Percentiles rank a stretch among this genome's conserved stretches.
phyloP scores from a whole-genome alignment of 2,113 vertebrate genomes.

The Phodopus roborovskii region DNA sequence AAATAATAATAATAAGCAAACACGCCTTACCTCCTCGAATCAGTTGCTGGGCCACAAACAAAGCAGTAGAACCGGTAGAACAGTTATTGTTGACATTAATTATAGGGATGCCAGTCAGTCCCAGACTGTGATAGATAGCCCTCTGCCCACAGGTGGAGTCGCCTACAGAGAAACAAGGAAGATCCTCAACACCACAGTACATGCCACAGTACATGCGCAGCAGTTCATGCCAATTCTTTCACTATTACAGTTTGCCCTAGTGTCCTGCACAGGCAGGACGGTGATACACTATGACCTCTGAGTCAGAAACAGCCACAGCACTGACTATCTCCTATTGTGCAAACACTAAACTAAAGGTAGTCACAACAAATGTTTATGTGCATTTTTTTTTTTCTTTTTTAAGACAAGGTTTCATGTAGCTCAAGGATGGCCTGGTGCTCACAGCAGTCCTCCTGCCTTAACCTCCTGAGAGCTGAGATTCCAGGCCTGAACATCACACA shows the following conservation, averaged over 20 bases:
- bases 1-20: neutral
- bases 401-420: neutral
- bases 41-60: constrained; percentile 94
- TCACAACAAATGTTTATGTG: constrained; percentile 21
- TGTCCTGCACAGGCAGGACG: neutral
- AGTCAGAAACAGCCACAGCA: constrained; percentile 14
- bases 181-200: neutral
- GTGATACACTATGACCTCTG: neutral
- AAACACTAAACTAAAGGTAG: constrained; percentile 41
- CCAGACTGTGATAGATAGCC: constrained; percentile 96
- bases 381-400: neutral
- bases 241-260: neutral
- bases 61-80: constrained; percentile 95
- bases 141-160: constrained; percentile 96
- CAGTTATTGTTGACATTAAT: constrained; percentile 99
- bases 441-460: neutral
- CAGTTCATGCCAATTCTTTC: neutral
- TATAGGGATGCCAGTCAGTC: constrained; percentile 96
- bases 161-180: constrained; percentile 83
- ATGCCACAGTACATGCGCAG: too few species aligned
- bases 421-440: neutral
- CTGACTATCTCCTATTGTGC: neutral
- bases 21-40: constrained; percentile 92
- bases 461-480: neutral
- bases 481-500: neutral